A percentile compares a stretch with the other conserved stretches of the same genome.
These are phyloP conservation scores for Chirona hameri DNA, from an alignment of 2,888 invertebrate species.

Conservation along the genomic window DNA sequence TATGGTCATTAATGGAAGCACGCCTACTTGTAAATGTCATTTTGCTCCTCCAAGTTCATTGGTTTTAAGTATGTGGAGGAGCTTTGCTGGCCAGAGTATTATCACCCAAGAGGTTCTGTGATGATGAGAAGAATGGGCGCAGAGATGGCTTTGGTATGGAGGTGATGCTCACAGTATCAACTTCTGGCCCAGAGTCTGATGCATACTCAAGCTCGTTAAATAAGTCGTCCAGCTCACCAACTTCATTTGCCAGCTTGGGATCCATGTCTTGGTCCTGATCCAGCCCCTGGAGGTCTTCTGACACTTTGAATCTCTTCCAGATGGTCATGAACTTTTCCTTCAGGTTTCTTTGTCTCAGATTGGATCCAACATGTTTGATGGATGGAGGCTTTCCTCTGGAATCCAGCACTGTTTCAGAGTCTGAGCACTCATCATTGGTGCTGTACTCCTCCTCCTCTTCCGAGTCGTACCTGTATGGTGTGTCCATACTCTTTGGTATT, in stretches of 20 bases:
- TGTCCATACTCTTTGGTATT: constrained; percentile 3
- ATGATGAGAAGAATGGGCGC: constrained; percentile 88
- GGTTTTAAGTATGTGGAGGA: not conserved
- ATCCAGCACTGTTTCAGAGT: constrained; percentile 66
- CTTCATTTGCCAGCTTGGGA: constrained; percentile 47
- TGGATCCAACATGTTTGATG: not conserved
- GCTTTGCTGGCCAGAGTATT: constrained; percentile 27
- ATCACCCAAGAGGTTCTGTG: constrained; percentile 37
- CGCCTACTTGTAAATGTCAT: constrained; percentile 12
- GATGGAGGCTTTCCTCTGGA: constrained; percentile 3
- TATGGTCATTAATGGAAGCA: not conserved
- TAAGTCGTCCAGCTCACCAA: constrained; percentile 76
- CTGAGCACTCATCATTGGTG: constrained; percentile 83
- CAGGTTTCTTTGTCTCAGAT: constrained; percentile 73
- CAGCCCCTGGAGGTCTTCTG: constrained; percentile 66
- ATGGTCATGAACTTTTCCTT: constrained; percentile 96
- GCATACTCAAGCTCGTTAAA: constrained; percentile 94
- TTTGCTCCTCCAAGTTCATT: not conserved
- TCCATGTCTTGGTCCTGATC: constrained; percentile 40
- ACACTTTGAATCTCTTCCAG: constrained; percentile 85
- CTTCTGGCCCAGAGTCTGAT: constrained; percentile 83
- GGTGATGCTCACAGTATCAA: constrained; percentile 93
- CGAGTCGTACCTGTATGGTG: constrained; percentile 43
- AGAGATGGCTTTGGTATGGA: constrained; percentile 96
- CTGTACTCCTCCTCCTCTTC: constrained; percentile 93